Percentiles rank a stretch among this genome's conserved stretches.
phyloP scores from a whole-genome alignment of 2,797 vertebrate genomes.

The Microctenopoma stevenorrisi region DNA sequence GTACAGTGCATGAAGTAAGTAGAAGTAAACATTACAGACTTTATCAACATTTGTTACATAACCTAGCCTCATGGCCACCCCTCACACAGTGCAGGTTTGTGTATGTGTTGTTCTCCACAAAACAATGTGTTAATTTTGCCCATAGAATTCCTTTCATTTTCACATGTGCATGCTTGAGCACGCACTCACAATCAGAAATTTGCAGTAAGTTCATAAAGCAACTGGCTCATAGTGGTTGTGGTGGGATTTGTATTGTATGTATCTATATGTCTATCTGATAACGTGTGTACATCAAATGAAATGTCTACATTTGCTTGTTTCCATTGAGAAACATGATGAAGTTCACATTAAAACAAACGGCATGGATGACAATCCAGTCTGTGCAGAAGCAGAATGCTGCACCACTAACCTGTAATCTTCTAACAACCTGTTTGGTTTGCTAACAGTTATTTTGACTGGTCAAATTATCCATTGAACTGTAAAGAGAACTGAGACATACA shows the following conservation, averaged over 20 bases:
- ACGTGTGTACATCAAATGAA: no score
- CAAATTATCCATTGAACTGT: constrained; percentile 50
- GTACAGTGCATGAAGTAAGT: constrained; percentile 25
- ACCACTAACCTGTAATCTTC: constrained; percentile 57
- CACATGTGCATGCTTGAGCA: not conserved
- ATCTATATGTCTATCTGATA: not conserved
- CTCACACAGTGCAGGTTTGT: constrained; percentile 34
- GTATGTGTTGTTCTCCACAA: constrained; percentile 16
- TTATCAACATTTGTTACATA: constrained; percentile 66
- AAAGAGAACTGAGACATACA: constrained; percentile 34
- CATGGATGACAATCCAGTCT: constrained; percentile 33
- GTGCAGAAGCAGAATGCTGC: constrained; percentile 39
- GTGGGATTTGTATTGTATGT: no score
- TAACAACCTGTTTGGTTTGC: constrained; percentile 62
- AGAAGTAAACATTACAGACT: constrained; percentile 10
- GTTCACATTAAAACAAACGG: constrained; percentile 36
- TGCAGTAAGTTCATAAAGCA: no score
- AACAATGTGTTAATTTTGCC: constrained; percentile 15
- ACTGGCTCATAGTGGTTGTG: no score
- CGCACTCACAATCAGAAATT: not conserved
- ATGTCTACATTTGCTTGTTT: constrained; percentile 10
- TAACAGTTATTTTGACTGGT: constrained; percentile 59
- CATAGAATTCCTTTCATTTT: not conserved
- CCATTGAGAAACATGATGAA: constrained; percentile 17
- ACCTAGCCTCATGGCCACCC: constrained; percentile 45